A percentile compares a stretch with the other conserved stretches of the same genome.
Evolutionary conservation across 2,888 invertebrate genomes (phyloP).

Genomic region (Heteromurus nitidus): DNA sequence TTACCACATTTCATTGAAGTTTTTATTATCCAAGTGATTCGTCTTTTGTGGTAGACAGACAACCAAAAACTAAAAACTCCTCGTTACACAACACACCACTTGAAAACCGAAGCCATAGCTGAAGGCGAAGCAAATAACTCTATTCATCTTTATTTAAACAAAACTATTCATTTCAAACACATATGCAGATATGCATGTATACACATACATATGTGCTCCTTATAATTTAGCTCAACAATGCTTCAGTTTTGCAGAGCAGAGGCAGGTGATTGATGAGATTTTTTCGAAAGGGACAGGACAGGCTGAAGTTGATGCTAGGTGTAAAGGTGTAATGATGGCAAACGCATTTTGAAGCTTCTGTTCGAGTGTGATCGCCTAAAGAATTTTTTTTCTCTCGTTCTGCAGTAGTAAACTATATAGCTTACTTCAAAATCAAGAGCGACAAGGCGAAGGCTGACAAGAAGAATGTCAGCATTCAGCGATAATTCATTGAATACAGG

Average conservation of each 20-base stretch:
- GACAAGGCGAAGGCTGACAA: conserved; percentile 62
- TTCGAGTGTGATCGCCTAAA: not conserved
- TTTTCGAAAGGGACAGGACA: conserved; percentile 2
- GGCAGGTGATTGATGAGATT: conserved; percentile 60
- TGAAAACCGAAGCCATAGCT: conserved; percentile 9
- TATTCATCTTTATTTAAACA: no score
- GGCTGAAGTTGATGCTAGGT: conserved; percentile 3
- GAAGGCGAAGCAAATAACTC: conserved; percentile 32
- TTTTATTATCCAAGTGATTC: conserved; percentile 29
- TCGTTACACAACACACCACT: not conserved
- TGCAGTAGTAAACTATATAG: not conserved
- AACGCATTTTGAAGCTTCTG: conserved; percentile 11
- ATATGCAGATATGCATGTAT: not conserved
- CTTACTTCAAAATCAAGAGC: conserved; percentile 55
- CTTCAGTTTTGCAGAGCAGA: conserved; percentile 2
- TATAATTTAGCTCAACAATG: conserved; percentile 28
- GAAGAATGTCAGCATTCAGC: conserved; percentile 51
- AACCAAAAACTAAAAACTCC: not conserved
- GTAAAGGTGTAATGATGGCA: not conserved
- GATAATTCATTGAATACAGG: conserved; percentile 47
- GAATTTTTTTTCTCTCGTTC: not conserved
- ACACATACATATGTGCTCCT: not conserved
- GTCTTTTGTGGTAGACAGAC: conserved; percentile 24
- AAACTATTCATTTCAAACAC: not conserved
- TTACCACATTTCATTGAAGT: conserved; percentile 38